Percentiles rank a stretch among this genome's conserved stretches.
phyloP scores from a whole-genome alignment of 1,140 invertebrate genomes.

The Trigoniulus corallinus region DNA sequence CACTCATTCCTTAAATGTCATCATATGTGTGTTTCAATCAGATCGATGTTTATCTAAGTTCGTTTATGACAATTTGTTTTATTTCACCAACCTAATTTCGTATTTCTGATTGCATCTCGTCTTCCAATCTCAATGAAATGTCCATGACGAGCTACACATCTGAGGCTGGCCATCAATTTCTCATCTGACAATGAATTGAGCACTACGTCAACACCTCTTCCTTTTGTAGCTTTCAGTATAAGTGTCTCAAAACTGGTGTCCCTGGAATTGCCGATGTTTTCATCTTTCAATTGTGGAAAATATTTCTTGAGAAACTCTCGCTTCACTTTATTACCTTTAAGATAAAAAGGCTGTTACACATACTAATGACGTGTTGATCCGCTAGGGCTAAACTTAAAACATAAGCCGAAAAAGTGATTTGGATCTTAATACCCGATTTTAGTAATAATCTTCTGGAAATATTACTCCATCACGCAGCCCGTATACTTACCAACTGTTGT shows the following conservation, averaged over 20 bases:
- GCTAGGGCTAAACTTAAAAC: no score
- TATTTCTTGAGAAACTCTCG: slow-evolving; percentile 69
- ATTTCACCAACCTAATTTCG: slow-evolving; percentile 35
- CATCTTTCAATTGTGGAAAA: slow-evolving; percentile 65
- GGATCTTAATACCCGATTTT: background rate
- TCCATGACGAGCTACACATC: slow-evolving; percentile 75
- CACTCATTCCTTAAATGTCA: no score
- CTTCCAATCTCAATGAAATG: slow-evolving; percentile 95
- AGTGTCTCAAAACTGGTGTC: slow-evolving; percentile 80
- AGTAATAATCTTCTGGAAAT: background rate
- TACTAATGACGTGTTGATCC: no score
- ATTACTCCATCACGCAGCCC: background rate
- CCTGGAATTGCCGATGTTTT: slow-evolving; percentile 80
- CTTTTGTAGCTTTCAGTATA: slow-evolving; percentile 54
- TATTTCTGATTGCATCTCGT: slow-evolving; percentile 84
- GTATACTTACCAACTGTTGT: slow-evolving; percentile 57
- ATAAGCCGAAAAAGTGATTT: slow-evolving; percentile 21
- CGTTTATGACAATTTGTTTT: background rate
- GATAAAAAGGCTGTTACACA: no score
- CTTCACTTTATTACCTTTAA: slow-evolving; percentile 49
- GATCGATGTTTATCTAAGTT: no score
- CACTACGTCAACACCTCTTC: slow-evolving; percentile 73
- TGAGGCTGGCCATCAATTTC: slow-evolving; percentile 77
- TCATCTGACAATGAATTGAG: slow-evolving; percentile 87
- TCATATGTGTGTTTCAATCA: no score